Conservation (phyloP, 2,797 vertebrate genomes). For the Coregonus suidteri region DNA sequence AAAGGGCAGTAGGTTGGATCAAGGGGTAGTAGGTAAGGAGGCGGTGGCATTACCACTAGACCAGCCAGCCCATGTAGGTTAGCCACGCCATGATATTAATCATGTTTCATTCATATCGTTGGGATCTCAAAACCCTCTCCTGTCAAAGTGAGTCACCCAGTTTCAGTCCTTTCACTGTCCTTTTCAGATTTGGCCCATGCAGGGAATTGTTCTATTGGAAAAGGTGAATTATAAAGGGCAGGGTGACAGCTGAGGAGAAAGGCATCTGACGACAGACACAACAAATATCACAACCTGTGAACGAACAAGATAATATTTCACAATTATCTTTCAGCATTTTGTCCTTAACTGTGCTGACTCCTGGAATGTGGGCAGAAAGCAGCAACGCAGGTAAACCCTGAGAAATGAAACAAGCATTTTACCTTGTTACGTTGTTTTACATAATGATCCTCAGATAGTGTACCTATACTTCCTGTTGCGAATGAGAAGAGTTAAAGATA, state of each 20-base stretch:
- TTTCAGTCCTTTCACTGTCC: not conserved
- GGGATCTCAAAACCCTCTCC: not conserved
- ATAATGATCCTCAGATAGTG: constrained; percentile 10
- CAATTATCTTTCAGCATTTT: constrained; percentile 34
- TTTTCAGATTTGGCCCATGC: not conserved
- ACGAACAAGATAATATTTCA: constrained; percentile 53
- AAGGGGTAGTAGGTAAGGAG: too few species aligned
- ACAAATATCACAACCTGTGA: constrained; percentile 55
- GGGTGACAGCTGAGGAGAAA: constrained; percentile 45
- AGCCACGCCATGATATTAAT: too few species aligned
- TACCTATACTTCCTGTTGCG: not conserved
- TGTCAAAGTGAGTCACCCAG: not conserved
- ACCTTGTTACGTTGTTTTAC: constrained; percentile 25
- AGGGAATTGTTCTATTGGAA: not conserved
- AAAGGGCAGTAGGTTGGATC: too few species aligned
- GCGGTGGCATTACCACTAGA: too few species aligned
- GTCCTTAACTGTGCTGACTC: constrained; percentile 46
- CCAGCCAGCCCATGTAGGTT: too few species aligned
- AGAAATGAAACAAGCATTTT: constrained; percentile 42
- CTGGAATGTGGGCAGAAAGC: constrained; percentile 39
- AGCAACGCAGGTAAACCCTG: not conserved
- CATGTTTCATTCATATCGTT: too few species aligned
- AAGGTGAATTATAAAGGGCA: constrained; percentile 57
- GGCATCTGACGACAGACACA: constrained; percentile 46
- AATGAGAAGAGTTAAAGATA: too few species aligned